Base-by-base conservation (phyloP, 2,888 invertebrate genomes). In the Trissoscelio sp. region DNA sequence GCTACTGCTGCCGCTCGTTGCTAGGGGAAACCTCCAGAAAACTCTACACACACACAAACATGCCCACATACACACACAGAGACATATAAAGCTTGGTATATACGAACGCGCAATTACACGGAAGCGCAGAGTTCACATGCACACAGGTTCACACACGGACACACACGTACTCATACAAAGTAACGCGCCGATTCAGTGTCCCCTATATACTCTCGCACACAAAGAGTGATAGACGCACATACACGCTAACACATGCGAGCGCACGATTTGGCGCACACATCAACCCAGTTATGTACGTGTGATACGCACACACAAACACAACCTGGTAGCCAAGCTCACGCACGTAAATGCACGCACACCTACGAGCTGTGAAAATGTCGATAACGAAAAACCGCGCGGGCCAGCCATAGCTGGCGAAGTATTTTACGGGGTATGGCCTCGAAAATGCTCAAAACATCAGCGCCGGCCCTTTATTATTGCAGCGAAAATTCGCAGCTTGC, bases 11-110 rank as follows among this genome's bases (percentile, higher is more conserved):
- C 86, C 85, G 87, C 89, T 88, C 89, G 91, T 91, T 91, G 91
- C 91, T 88, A 91, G 88, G 91, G 91, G 91, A 91, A 88, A 91
- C 91, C 90, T 91, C 90, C 89, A 91, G 91, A 91, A 91, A 91
- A 91, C 91, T 90, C 89, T 83, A 87, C 89, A 85, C 87, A 86
- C 86, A 87, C 86, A 85, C 85, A 66, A 64, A 62, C 57, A 11
- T 42, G 24, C 58, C 37, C 74, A 48, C 9, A 18, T 34, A 31
- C 34, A 53, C 16, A 53, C 34, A 34, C 58, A 69, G 73, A 77
- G 69, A 28, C 51, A 24, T 48, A 44, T 46, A 22, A 77, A 69
- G 67, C 62, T 60, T 11, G 39, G 62, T 24, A 18, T 44, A 44
- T 9, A 48, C 22, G 22, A 22, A 57, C 70, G 79, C 81, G 75